Percentiles rank a stretch among this genome's conserved stretches.
Evolutionary conservation across 2,888 invertebrate genomes (phyloP).

Genomic region (Hybos culiciformis): DNA sequence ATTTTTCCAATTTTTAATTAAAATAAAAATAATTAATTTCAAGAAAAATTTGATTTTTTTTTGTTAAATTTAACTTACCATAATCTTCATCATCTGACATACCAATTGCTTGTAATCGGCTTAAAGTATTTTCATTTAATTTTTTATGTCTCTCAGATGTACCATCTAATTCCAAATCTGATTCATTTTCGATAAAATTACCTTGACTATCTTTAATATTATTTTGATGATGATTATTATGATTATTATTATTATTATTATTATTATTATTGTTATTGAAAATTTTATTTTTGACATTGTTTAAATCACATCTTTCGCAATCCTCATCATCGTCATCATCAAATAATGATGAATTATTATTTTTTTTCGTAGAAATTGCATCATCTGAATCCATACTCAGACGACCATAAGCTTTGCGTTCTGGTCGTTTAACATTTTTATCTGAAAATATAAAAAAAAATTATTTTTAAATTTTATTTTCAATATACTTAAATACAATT

Average conservation of each 20-base stretch:
- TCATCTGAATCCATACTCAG: slow-evolving; percentile 17
- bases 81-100: slow-evolving; percentile 36
- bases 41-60: slow-evolving; percentile 4
- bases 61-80: slow-evolving; percentile 19
- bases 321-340: background rate
- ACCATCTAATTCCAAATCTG: background rate
- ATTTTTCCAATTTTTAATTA: slow-evolving; percentile 2
- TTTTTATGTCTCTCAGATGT: slow-evolving; percentile 19
- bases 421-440: slow-evolving; percentile 15
- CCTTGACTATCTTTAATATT: background rate
- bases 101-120: slow-evolving; percentile 34
- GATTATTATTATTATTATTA: slow-evolving; percentile 2
- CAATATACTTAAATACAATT: too few species aligned
- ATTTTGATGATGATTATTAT: background rate
- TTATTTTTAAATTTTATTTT: too few species aligned
- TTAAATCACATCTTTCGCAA: too few species aligned
- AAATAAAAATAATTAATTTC: slow-evolving; percentile 1
- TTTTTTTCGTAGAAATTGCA: slow-evolving; percentile 14
- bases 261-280: slow-evolving; percentile 15
- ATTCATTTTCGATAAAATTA: background rate
- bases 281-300: slow-evolving; percentile 19
- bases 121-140: slow-evolving; percentile 34
- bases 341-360: background rate
- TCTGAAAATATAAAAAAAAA: too few species aligned
- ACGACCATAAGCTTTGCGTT: slow-evolving; percentile 15